Conservation (phyloP, 2,113 vertebrate species). For the Xiphias gladius region DNA sequence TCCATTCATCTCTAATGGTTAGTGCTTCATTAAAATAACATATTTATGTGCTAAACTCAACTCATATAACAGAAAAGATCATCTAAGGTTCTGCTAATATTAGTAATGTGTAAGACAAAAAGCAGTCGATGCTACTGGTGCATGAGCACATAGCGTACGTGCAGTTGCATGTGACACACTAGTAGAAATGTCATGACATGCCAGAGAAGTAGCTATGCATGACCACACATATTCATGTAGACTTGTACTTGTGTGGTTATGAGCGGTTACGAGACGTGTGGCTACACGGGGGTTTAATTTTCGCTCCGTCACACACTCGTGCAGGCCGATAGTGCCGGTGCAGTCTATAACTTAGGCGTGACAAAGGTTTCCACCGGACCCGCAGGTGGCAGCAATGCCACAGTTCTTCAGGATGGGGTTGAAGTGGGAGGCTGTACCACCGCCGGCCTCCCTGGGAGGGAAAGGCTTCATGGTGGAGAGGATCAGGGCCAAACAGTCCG, state of each 20-base stretch:
- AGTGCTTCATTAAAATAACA: constrained; percentile 51
- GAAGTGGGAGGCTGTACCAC: constrained; percentile 86
- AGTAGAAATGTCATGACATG: constrained; percentile 4
- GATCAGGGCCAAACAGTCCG: constrained; percentile 97
- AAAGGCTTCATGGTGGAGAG: constrained; percentile 99
- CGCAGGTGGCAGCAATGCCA: constrained; percentile 86
- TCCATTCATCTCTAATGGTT: constrained; percentile 41
- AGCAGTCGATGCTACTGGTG: constrained; percentile 27
- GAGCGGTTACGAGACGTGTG: constrained; percentile 2
- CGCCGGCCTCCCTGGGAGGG: constrained; percentile 89
- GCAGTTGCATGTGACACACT: constrained; percentile 26
- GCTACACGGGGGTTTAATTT: constrained; percentile 12
- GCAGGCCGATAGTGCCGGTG: constrained; percentile 81
- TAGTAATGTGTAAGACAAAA: constrained; percentile 56
- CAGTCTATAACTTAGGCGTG: constrained; percentile 86
- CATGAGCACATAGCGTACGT: constrained; percentile 8
- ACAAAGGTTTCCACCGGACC: constrained; percentile 85
- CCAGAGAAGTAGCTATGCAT: constrained; percentile 6
- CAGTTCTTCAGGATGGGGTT: constrained; percentile 95
- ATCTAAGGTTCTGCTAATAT: constrained; percentile 36
- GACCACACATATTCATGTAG: constrained; percentile 13
- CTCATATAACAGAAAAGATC: background rate
- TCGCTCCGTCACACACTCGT: constrained; percentile 90
- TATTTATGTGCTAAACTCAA: constrained; percentile 19
- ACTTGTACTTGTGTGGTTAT: background rate